Evolutionary conservation across 2,113 vertebrate species (phyloP), one percentile per base, ranked within the genome.

Genomic region (Sorex fumeus): DNA sequence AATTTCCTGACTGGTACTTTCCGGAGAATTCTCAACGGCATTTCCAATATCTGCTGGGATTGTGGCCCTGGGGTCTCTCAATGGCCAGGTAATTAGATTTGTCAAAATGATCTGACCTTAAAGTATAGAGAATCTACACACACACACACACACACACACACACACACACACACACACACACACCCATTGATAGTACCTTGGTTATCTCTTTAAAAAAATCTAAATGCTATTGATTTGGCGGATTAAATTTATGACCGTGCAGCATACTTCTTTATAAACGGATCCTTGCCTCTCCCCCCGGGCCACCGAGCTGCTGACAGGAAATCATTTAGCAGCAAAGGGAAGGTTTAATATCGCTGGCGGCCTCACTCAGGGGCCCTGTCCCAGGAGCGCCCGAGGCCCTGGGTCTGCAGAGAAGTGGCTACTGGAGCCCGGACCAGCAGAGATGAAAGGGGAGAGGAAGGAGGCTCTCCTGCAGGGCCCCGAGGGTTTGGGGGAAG

Each of bases 261-360:
- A 97, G 96, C 47, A 81, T 97, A 97, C 97, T 97, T 98, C 96
- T 97, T 97, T 97, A 96, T 91, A 98, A 98, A 98, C 93, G 96
- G 98, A 98, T 95, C 94, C 91, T 94, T 96, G 94, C 88, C 77
- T 90, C 95, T 97, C 92, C 95, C 95, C 96, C 96, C 91, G 95
- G 90, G 93, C 97, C 91, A 94, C 57, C 64, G 83, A 64, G 43
- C 64, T 62, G 87, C 82, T 98, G 98, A 98, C 97, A 98, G 98
- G 97, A 98, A 98, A 98, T 98, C 97, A 95, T 98, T 98, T 97
- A 95, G 89, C 76, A 94, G 96, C 96, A 98, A 97, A 96, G 94
- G 94, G 96, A 96, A 96, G 97, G 95, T 97, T 98, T 97, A 98
- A 97, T 97, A 96, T 95, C 96, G 96, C 95, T 94, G 96, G 93